These are phyloP conservation scores for Rhinophrynus dorsalis DNA, from an alignment of 2,797 vertebrate species.

Conservation along the genomic window DNA sequence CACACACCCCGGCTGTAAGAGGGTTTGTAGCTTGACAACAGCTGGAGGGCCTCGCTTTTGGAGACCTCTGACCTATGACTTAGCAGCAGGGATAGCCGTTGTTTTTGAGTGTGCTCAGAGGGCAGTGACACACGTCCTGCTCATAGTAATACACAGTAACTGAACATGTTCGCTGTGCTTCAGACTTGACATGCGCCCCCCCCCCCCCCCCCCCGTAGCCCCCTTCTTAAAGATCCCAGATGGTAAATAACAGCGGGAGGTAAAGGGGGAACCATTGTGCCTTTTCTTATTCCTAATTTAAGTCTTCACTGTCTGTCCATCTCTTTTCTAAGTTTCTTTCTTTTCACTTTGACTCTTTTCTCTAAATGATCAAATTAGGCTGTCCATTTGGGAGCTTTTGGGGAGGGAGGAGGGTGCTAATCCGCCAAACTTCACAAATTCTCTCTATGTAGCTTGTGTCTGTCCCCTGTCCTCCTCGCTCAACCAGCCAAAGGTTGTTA, in stretches of 20 bases:
- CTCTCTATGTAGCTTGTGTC: neutral
- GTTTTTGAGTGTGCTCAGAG: conserved; percentile 55
- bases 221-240: conserved; percentile 68
- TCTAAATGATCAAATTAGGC: conserved; percentile 67
- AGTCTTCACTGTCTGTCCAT: conserved; percentile 64
- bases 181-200: conserved; percentile 60
- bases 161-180: conserved; percentile 60
- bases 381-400: conserved; percentile 52
- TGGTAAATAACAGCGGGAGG: conserved; percentile 68
- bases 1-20: too few relatives aligned
- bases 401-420: neutral
- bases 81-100: too few relatives aligned
- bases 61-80: too few relatives aligned
- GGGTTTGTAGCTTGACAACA: too few relatives aligned
- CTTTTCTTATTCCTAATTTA: conserved; percentile 63
- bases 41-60: too few relatives aligned
- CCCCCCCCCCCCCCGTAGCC: conserved; percentile 61
- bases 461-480: neutral
- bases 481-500: too few relatives aligned
- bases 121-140: conserved; percentile 64
- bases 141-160: conserved; percentile 54
- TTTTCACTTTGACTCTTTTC: conserved; percentile 60
- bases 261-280: conserved; percentile 64
- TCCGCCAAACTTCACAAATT: neutral
- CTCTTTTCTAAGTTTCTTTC: conserved; percentile 48